phyloP scores from a whole-genome alignment of 1,140 invertebrate species.

The Phenacoccus solenopsis region DNA sequence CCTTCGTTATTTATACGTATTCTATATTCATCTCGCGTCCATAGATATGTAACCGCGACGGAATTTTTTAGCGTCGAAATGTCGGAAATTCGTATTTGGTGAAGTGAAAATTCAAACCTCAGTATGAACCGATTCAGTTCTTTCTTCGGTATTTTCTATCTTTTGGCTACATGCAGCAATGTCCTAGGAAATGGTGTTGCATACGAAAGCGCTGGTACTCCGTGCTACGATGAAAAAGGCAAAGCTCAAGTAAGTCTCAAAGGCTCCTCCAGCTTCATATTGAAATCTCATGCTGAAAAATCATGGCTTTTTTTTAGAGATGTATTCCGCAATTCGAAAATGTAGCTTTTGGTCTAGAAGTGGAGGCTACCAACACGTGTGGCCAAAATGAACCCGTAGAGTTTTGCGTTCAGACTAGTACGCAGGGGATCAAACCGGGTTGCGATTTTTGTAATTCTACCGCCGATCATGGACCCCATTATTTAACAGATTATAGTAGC shows the following conservation, averaged over 20 bases:
- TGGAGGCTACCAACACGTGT: constrained; percentile 93
- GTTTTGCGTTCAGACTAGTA: constrained; percentile 82
- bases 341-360: constrained; percentile 72
- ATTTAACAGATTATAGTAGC: constrained; percentile 82
- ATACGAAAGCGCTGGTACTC: background rate
- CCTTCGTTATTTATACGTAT: too few species aligned
- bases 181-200: background rate
- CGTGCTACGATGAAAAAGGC: background rate
- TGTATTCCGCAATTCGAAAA: constrained; percentile 95
- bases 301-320: constrained; percentile 50
- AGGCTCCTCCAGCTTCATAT: background rate
- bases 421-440: constrained; percentile 38
- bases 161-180: background rate
- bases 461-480: constrained; percentile 52
- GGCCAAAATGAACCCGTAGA: constrained; percentile 55
- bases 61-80: too few species aligned
- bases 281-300: background rate
- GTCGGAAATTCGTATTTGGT: too few species aligned
- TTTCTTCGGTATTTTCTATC: background rate
- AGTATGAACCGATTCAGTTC: too few species aligned
- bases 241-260: background rate
- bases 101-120: too few species aligned
- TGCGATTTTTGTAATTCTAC: constrained; percentile 48
- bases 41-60: background rate
- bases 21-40: background rate